Conservation (phyloP, 1,140 invertebrate genomes). For the Drosophila prosaltans region DNA sequence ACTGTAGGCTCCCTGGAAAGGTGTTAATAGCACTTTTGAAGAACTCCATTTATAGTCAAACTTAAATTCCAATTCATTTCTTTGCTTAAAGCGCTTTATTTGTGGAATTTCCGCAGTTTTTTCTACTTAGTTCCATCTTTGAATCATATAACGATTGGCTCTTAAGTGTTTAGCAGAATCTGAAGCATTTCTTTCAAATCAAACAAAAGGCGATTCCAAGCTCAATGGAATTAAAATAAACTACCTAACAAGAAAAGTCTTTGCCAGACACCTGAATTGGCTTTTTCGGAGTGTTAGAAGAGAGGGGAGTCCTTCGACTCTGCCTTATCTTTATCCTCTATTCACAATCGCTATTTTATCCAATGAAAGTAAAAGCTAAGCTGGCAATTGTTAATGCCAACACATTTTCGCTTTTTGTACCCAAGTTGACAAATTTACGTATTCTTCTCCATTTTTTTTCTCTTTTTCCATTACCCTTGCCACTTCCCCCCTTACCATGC, state of each 20-base stretch:
- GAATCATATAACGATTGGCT: not conserved
- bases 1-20: too few relatives aligned
- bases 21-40: too few relatives aligned
- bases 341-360: conserved; percentile 39
- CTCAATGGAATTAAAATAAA: conserved; percentile 3
- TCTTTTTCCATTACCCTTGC: conserved; percentile 3
- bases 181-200: not conserved
- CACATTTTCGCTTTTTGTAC: conserved; percentile 63
- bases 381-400: conserved; percentile 65
- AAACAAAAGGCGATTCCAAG: not conserved
- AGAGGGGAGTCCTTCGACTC: not conserved
- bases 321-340: conserved; percentile 24
- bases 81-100: not conserved
- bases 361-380: conserved; percentile 31
- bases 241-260: not conserved
- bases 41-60: too few relatives aligned
- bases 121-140: not conserved
- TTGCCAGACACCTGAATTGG: conserved; percentile 1
- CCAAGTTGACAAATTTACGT: conserved; percentile 64
- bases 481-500: not conserved
- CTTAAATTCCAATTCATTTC: too few relatives aligned
- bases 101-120: not conserved
- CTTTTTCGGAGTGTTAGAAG: not conserved
- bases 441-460: conserved; percentile 17
- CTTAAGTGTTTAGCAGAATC: not conserved